These are phyloP conservation scores for Periplaneta americana DNA, from an alignment of 1,140 invertebrate genomes.

Conservation along the genomic window DNA sequence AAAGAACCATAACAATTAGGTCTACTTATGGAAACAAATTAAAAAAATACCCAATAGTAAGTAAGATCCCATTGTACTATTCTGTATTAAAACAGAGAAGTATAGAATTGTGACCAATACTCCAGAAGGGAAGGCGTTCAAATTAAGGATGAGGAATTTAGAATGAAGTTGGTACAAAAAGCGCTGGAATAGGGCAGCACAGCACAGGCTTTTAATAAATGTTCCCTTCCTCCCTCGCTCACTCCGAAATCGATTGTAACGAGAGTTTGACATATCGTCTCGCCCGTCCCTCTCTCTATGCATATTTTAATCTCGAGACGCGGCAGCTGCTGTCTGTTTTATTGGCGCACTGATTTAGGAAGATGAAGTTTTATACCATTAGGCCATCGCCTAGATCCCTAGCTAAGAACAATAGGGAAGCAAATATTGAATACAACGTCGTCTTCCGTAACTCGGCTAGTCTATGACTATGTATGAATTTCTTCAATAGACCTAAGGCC, in stretches of 20 bases:
- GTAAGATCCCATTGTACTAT: no score
- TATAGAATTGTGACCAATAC: neutral
- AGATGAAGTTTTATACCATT: neutral
- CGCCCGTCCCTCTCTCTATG: neutral
- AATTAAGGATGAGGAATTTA: neutral
- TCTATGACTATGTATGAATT: no score
- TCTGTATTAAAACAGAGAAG: neutral
- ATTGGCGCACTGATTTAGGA: slow-evolving; percentile 1
- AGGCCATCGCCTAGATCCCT: neutral
- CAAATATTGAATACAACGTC: neutral
- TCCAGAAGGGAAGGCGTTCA: no score
- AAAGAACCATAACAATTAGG: no score
- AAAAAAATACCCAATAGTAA: no score
- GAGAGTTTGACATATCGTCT: slow-evolving; percentile 17
- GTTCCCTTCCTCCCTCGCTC: neutral
- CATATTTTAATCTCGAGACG: slow-evolving; percentile 18
- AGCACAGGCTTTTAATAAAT: slow-evolving; percentile 8
- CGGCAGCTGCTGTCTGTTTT: slow-evolving; percentile 10
- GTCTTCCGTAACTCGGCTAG: no score
- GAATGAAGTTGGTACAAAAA: neutral
- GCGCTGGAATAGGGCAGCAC: neutral
- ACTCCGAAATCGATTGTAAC: neutral
- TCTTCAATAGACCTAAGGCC: no score
- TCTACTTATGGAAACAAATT: no score
- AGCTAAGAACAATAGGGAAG: neutral